Percentiles rank a stretch among this genome's conserved stretches.
Conservation (phyloP, 2,797 vertebrate species). For the Tympanoctomys barrerae region DNA sequence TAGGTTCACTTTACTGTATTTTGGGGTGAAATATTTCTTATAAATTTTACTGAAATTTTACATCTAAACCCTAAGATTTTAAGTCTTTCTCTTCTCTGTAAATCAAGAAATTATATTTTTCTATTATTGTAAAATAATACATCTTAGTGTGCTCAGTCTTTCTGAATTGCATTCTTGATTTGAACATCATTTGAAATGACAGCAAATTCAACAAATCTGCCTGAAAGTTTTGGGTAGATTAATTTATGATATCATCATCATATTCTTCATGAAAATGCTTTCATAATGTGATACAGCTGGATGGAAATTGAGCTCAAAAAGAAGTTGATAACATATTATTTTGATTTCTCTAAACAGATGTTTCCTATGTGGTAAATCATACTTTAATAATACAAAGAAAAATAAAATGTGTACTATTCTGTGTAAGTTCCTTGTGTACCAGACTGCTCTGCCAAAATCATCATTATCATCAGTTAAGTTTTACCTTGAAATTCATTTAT, state of each 20-base stretch:
- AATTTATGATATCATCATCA: constrained; percentile 14
- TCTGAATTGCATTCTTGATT: not conserved
- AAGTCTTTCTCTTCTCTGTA: not conserved
- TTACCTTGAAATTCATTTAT: constrained; percentile 58
- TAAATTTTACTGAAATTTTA: not conserved
- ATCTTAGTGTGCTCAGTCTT: not conserved
- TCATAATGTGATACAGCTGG: constrained; percentile 54
- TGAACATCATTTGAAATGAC: constrained; percentile 3
- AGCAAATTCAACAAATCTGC: not conserved
- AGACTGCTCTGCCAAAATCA: constrained; percentile 26
- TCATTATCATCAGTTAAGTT: constrained; percentile 3
- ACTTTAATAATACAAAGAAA: constrained; percentile 53
- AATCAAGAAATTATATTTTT: not conserved
- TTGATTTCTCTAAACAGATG: constrained; percentile 73
- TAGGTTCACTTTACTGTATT: not conserved
- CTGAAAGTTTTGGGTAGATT: constrained; percentile 9
- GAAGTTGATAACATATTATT: constrained; percentile 62
- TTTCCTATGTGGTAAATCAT: constrained; percentile 50
- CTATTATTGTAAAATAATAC: not conserved
- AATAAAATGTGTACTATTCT: constrained; percentile 53
- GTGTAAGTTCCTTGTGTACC: constrained; percentile 23
- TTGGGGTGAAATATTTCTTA: not conserved
- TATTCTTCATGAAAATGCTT: constrained; percentile 17
- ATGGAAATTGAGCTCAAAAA: constrained; percentile 53
- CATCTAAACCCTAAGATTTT: not conserved